Evolutionary conservation across 2,113 vertebrate species (phyloP), one percentile per base, ranked within the genome.

Genomic region (Syngnathus typhle): DNA sequence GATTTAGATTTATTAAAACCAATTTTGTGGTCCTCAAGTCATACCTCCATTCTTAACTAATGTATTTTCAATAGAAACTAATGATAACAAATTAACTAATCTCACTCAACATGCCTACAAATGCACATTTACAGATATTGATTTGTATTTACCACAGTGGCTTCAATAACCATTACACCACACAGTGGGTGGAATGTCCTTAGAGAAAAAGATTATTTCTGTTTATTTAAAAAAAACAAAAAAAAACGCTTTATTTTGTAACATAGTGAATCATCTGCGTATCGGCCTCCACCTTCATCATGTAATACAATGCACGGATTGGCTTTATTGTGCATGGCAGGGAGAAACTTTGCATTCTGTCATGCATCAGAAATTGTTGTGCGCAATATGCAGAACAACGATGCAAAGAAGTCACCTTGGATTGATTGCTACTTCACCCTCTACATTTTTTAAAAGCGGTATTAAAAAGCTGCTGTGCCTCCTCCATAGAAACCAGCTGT

Each of bases 401-500:
- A 16, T 38, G 23, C 18, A 51, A n/a, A n/a, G 18, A 55, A 11
- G 52, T 55, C 52, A 55, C 52, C 23, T 55, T 12, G 21, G 49
- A n/a, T 52, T 52, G 49, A 21, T 52, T 52, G 49, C 7, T 52
- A 52, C 49, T 52, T 52, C 49, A 52, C 10, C 49, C 19, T 52
- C 19, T 10, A 55, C n/a, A 6, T 27, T 55, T 32, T 52, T 55
- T 23, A 23, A 23, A 27, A 23, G 51, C 5, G 10, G 8, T 54
- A 23, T 54, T 54, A 54, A 54, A 32, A 13, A 36, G 27, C 55
- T 70, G 60, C 78, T 74, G 32, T 65, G 74, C 32, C n/a, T 65
- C 83, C 69, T 73, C 80, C 75, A 64, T 47, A 15, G 44, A 16
- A 47, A 16, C 15, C 44, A n/a, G 60, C 77, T 76, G 68, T 72